Evolutionary conservation across 2,888 invertebrate species (phyloP), one percentile per base, ranked within the genome.

Genomic region (Apomyelois bistriatella): DNA sequence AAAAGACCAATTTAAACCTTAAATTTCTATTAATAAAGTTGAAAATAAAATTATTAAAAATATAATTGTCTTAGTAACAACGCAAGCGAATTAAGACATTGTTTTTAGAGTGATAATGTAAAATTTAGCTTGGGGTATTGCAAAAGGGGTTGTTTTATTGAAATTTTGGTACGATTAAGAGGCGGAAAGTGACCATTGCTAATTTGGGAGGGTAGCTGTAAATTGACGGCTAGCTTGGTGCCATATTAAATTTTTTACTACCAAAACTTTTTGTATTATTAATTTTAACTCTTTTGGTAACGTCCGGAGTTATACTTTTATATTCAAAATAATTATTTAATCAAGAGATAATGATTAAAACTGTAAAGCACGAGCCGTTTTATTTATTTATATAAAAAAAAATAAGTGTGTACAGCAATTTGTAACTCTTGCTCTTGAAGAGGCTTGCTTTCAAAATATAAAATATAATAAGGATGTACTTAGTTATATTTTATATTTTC

Each of bases 161-260:
- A 72, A 74, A 70, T 73, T 76, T 74, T 72, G 67, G 68, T 61
- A 62, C 72, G 67, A 76, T 80, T 76, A 77, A 70, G 71, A 74
- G 73, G 69, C 70, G 73, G 74, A 75, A 79, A 79, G 74, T 82
- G 82, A 80, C 82, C 82, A 76, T 73, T 70, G 70, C 72, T 80
- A 83, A 83, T 82, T 74, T 72, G 64, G 62, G 68, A 74, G 78
- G 80, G 79, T 70, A 68, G 70, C 70, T 72, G 75, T 74, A 68
- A 68, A 69, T 55, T 63, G 61, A 52, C 64, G 57, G 53, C 58
- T 63, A 64, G 66, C 65, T 66, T 65, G 54, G 58, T 60, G 58
- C 68, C 69, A 63, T 59, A 58, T 62, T 56, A 66, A 64, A 59
- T 58, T 61, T 64, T 68, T 66, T 64, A 66, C 61, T 58, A 54